Conservation (phyloP, 2,113 vertebrate species). For the Amazona vittata region DNA sequence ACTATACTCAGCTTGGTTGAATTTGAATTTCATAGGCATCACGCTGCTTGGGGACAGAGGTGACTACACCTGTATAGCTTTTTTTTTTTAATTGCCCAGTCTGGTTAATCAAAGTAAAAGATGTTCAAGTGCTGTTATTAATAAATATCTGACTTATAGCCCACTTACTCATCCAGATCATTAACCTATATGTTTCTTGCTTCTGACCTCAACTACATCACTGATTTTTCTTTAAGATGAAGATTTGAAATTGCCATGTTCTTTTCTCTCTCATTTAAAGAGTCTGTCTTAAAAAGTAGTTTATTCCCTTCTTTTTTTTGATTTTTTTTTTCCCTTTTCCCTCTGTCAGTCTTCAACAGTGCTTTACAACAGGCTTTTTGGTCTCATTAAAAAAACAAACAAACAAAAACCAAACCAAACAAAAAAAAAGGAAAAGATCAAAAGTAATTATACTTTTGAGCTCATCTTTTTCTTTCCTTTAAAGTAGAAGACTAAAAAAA, state of each 20-base stretch:
- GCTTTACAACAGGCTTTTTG: neutral
- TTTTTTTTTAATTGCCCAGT: neutral
- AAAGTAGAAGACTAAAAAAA: neutral
- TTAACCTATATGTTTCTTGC: neutral
- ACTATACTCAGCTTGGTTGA: neutral
- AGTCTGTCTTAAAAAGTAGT: neutral
- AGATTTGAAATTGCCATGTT: neutral
- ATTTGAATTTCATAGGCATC: neutral
- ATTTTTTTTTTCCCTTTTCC: neutral
- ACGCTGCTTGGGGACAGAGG: neutral
- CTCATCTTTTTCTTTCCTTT: neutral
- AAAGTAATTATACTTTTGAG: neutral
- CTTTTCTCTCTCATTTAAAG: neutral
- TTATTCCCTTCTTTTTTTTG: neutral
- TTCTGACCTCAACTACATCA: neutral
- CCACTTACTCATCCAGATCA: neutral
- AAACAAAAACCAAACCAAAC: too few relatives aligned
- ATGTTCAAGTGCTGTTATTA: neutral
- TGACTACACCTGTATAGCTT: neutral
- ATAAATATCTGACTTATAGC: neutral
- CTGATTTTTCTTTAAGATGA: neutral
- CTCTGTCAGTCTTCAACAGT: neutral
- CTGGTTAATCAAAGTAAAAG: constrained; percentile 17
- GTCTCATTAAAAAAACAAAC: neutral
- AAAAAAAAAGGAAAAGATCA: neutral